Conservation (phyloP, 1,140 invertebrate species). For the Neodiprion fabricii region DNA sequence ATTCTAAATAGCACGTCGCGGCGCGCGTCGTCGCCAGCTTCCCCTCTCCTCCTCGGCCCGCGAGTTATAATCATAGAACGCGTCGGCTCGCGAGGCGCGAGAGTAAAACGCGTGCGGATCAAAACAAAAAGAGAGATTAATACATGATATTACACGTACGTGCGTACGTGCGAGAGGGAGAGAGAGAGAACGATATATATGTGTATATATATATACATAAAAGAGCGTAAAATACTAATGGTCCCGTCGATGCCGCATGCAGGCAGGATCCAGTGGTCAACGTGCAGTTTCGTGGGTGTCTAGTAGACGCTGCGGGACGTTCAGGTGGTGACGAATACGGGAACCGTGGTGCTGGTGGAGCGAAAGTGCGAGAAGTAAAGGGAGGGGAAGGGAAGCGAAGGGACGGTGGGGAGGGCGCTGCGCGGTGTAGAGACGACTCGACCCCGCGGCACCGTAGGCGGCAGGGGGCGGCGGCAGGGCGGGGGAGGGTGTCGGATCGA, state of each 20-base stretch:
- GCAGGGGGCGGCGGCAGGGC: background rate
- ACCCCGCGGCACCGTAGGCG: conserved; percentile 9
- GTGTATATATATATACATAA: too few relatives aligned
- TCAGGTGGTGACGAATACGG: too few relatives aligned
- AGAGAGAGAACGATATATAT: too few relatives aligned
- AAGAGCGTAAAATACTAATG: too few relatives aligned
- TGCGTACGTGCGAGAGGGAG: too few relatives aligned
- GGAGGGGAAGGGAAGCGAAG: background rate
- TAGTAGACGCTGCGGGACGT: too few relatives aligned
- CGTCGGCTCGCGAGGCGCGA: background rate
- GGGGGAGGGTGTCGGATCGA: background rate
- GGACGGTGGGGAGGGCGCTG: background rate
- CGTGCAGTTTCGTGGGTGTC: too few relatives aligned
- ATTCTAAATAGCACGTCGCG: background rate
- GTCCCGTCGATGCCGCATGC: too few relatives aligned
- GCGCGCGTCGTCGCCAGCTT: background rate
- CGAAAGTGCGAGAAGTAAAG: too few relatives aligned
- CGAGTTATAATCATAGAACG: conserved; percentile 2
- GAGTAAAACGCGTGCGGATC: background rate
- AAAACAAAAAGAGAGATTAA: background rate
- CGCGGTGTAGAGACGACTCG: conserved; percentile 16
- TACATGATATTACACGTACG: background rate
- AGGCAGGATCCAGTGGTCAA: too few relatives aligned
- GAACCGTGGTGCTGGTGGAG: too few relatives aligned
- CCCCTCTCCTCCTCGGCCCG: background rate